Evolutionary conservation across 2,888 invertebrate species (phyloP).

Genomic region (Stenotaenia linearis): DNA sequence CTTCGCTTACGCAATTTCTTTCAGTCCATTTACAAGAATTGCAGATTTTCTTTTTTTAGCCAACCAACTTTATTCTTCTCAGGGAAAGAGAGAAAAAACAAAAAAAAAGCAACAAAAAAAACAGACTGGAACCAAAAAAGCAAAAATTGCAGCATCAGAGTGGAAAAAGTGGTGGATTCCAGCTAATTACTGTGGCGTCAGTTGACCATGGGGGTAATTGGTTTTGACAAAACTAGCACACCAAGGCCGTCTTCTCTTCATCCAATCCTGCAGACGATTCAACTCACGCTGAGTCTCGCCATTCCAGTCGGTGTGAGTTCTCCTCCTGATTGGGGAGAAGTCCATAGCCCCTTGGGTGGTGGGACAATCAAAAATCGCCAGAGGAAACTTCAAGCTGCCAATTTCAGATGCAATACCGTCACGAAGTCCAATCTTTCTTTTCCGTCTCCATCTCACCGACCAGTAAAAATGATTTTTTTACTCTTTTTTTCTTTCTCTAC

Average conservation of each 20-base stretch:
- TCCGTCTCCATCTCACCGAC: neutral
- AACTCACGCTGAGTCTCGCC: slow-evolving; percentile 24
- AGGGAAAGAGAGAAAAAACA: neutral
- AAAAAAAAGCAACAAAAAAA: neutral
- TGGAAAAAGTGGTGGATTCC: neutral
- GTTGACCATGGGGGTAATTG: slow-evolving; percentile 30
- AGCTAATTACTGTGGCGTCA: slow-evolving; percentile 19
- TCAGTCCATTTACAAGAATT: neutral
- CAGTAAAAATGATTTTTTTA: neutral
- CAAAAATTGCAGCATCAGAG: neutral
- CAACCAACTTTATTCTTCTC: neutral
- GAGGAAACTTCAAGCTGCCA: slow-evolving; percentile 9
- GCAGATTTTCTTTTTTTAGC: neutral
- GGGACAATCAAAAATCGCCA: slow-evolving; percentile 1
- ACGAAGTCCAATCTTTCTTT: slow-evolving; percentile 26
- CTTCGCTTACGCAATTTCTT: neutral
- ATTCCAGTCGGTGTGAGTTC: slow-evolving; percentile 21
- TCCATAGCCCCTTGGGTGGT: slow-evolving; percentile 30
- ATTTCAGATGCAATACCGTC: slow-evolving; percentile 26
- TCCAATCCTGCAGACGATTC: slow-evolving; percentile 28
- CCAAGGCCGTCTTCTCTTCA: slow-evolving; percentile 27
- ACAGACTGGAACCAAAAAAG: neutral
- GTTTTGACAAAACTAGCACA: slow-evolving; percentile 21
- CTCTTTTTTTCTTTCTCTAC: neutral
- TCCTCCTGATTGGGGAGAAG: slow-evolving; percentile 17